These are phyloP conservation scores for Chrysomela aeneicollis DNA, from an alignment of 2,888 invertebrate species.

Conservation along the genomic window DNA sequence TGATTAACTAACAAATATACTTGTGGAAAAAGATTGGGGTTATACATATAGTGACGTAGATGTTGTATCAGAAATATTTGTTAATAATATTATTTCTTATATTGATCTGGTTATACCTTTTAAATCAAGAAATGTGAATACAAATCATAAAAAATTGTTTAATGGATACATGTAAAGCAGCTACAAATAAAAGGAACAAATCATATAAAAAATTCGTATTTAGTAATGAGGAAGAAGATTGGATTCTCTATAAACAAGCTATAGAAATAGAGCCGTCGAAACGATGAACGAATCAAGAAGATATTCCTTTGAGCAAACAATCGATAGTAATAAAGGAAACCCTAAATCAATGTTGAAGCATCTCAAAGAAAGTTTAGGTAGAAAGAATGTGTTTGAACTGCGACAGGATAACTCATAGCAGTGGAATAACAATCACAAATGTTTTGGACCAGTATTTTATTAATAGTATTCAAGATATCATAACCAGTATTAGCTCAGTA, in stretches of 20 bases:
- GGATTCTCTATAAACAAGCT: too few species aligned
- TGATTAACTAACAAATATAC: not conserved
- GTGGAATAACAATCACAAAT: not conserved
- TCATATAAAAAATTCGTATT: too few species aligned
- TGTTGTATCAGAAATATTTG: not conserved
- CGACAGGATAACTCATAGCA: not conserved
- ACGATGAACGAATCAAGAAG: too few species aligned
- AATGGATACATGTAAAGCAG: too few species aligned
- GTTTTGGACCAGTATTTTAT: not conserved
- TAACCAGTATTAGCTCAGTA: not conserved
- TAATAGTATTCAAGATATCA: not conserved
- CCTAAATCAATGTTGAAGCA: too few species aligned
- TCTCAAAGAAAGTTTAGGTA: not conserved
- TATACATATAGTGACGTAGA: not conserved
- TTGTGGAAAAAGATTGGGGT: not conserved
- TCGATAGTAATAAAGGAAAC: too few species aligned
- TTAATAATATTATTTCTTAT: not conserved
- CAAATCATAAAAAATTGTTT: not conserved
- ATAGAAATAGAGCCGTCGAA: too few species aligned
- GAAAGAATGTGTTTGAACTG: not conserved
- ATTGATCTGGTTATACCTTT: not conserved
- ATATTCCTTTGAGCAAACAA: too few species aligned
- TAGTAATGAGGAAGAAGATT: too few species aligned
- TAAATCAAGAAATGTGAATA: not conserved
- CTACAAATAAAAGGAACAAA: too few species aligned